Conservation (phyloP, 2,888 invertebrate species). For the Ormyrus thymus region DNA sequence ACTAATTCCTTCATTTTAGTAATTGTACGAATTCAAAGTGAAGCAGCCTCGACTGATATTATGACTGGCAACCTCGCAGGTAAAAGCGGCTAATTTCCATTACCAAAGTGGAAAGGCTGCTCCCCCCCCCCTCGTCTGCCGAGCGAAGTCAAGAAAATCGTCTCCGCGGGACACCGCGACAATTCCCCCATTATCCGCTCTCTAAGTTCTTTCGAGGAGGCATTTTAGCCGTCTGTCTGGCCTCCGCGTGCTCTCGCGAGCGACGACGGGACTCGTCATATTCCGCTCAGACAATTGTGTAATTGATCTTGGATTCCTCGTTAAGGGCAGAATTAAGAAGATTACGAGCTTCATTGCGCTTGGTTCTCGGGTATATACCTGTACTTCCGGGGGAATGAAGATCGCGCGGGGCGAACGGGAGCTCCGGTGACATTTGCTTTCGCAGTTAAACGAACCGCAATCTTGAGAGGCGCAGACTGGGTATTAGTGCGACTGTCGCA, state of each 20-base stretch:
- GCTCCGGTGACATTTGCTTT: slow-evolving; percentile 30
- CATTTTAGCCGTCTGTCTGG: background rate
- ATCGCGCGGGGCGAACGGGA: background rate
- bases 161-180: no score
- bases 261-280: slow-evolving; percentile 21
- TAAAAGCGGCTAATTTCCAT: no score
- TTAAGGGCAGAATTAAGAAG: slow-evolving; percentile 30
- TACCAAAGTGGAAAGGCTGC: no score
- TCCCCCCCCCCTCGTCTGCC: no score
- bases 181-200: no score
- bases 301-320: slow-evolving; percentile 43
- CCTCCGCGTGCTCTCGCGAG: background rate
- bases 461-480: background rate
- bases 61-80: no score
- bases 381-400: background rate
- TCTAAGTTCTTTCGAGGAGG: no score
- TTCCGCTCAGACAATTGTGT: slow-evolving; percentile 35
- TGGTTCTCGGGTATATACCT: background rate
- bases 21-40: no score
- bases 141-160: no score
- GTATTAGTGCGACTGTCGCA: no score
- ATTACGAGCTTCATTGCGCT: slow-evolving; percentile 35
- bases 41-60: no score
- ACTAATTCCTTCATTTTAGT: no score
- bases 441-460: slow-evolving; percentile 39